Base-by-base conservation (phyloP, 2,797 vertebrate genomes). In the Taeniopygia guttata region DNA sequence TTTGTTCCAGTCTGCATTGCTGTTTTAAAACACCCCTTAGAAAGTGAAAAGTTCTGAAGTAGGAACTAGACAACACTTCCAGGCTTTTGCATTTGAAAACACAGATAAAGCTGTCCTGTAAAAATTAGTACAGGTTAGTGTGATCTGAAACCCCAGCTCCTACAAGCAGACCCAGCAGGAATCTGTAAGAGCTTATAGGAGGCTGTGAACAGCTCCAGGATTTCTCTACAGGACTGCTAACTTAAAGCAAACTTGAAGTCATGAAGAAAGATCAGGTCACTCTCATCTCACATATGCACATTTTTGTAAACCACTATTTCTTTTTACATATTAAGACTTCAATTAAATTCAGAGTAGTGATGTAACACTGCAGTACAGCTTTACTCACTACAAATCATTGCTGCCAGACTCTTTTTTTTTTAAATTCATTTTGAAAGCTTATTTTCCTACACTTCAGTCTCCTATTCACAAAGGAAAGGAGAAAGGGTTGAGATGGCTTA, bases 341-440 rank as follows among this genome's bases (percentile, higher is more conserved):
- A 82, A 73, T 90, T 55, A 46, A 79, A 54, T 55, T 56, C 60
- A 62, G 26, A 63, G 13, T 4, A 49, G 30, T 22, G 49, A 75
- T 3, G 7, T 40, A 62, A 42, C 27, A 18, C 30, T 23, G 23
- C 18, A 7, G 40, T 52, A 42, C 36, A 85, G 51, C 30, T 69
- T 66, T 40, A 60, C 22, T 81, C 27, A 11, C 67, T 75, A 32
- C 5, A 66, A 40, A 81, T 34, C 62, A 23, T 4, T 55, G 40
- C 56, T 76, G 52, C 19, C 17, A 8, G 13, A 6, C 38, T 23
- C 0, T 21, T 6, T 22, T 48, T 40, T 5, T 30, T 9, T 0
- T 5, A 40, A 60, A 20, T 60, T 60, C 4, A 3, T 60, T 85
- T 62, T 66, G 38, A 32, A 58, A 69, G 75, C 4, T 2, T 34